Conservation (phyloP, 2,888 invertebrate species). For the Loripinus fragilis region DNA sequence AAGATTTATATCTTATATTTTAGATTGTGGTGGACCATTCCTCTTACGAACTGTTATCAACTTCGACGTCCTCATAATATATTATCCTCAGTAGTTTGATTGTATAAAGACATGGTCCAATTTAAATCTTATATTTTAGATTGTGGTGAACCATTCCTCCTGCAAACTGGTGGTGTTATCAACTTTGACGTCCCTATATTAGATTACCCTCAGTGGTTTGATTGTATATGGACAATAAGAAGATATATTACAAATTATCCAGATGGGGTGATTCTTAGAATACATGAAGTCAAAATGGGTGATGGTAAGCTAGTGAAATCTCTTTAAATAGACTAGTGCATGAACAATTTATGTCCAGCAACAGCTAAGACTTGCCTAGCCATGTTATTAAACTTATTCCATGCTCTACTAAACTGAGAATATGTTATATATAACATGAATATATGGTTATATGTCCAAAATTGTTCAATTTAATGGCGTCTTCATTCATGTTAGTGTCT, state of each 20-base stretch:
- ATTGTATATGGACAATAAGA: constrained; percentile 79
- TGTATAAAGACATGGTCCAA: constrained; percentile 79
- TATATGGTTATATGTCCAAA: too few relatives aligned
- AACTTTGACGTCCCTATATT: constrained; percentile 57
- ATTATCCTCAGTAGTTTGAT: constrained; percentile 70
- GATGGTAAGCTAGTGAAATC: too few relatives aligned
- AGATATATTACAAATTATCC: constrained; percentile 65
- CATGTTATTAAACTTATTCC: too few relatives aligned
- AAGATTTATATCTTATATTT: too few relatives aligned
- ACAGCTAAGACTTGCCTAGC: too few relatives aligned
- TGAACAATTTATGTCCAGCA: too few relatives aligned
- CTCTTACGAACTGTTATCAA: constrained; percentile 64
- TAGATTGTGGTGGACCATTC: constrained; percentile 72
- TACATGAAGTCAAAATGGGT: constrained; percentile 70
- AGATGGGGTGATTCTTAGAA: constrained; percentile 70
- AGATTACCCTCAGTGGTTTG: constrained; percentile 68
- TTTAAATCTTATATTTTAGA: constrained; percentile 60
- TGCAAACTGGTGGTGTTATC: constrained; percentile 70
- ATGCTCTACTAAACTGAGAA: too few relatives aligned
- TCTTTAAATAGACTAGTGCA: too few relatives aligned
- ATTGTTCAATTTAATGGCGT: too few relatives aligned
- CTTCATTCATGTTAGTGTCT: too few relatives aligned
- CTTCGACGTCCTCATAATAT: constrained; percentile 54
- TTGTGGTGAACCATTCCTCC: constrained; percentile 70
- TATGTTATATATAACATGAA: too few relatives aligned